Conservation (phyloP, 2,797 vertebrate species). For the Micrastur ruficollis region DNA sequence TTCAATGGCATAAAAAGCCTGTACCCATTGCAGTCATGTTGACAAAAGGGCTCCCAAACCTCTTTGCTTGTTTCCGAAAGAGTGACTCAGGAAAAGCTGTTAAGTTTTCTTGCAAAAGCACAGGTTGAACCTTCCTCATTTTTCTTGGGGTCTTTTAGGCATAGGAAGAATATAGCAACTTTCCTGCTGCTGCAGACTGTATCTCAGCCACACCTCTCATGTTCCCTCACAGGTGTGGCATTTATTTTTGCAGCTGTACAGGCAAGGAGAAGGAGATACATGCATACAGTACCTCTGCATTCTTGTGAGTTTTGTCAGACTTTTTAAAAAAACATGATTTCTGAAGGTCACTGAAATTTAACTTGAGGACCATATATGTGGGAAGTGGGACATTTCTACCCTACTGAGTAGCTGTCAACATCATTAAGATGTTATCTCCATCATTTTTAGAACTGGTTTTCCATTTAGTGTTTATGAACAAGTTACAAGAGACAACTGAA, state of each 20-base stretch:
- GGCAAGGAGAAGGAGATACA: not conserved
- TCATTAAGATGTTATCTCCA: constrained; percentile 45
- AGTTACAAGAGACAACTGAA: constrained; percentile 51
- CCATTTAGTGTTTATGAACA: constrained; percentile 60
- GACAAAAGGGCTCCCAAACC: not conserved
- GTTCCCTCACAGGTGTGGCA: not conserved
- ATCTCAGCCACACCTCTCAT: not conserved
- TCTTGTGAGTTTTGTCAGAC: not conserved
- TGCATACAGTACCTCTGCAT: not conserved
- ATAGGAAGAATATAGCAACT: not conserved
- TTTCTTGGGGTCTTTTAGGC: not conserved
- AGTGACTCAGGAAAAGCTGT: not conserved
- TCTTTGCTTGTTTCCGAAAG: not conserved
- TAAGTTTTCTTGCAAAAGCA: not conserved
- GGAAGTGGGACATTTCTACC: constrained; percentile 3
- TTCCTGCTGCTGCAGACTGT: not conserved
- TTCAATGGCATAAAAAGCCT: not conserved
- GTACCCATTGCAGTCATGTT: not conserved
- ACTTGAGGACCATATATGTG: not conserved
- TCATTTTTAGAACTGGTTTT: constrained; percentile 56
- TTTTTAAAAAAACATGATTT: not conserved
- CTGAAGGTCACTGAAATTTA: constrained; percentile 45
- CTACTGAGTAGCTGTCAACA: constrained; percentile 22
- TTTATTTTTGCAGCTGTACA: not conserved
- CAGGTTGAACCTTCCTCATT: rapidly evolving